Evolutionary conservation across 2,888 invertebrate species (phyloP), one percentile per base, ranked within the genome.

Genomic region (Leptogaster cylindrica): DNA sequence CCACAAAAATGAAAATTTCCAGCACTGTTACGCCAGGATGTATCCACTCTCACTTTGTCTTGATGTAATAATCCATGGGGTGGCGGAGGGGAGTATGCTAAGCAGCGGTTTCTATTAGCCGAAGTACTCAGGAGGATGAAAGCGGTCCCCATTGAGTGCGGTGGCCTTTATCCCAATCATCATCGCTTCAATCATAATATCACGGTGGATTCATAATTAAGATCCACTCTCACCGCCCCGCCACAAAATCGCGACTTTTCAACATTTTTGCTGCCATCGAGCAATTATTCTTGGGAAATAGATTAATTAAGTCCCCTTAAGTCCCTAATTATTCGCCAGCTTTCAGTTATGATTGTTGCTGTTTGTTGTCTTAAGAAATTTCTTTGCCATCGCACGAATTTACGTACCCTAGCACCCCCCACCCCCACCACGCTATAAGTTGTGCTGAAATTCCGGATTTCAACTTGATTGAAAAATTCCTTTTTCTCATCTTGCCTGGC

Each of bases 251-350:
- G 39, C 25, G 12, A 18, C 36, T 65, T 33, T 20, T 23, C 52
- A 23, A n/a, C 27, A 18, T 39, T 41, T 48, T 50, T 33, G 14
- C 36, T 36, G 23, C 31, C 65, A 65, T 50, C 39, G 50, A 65
- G 39, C 65, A 65, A 65, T 65, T 65, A 65, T 39, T 50, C 25
- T 25, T 6, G n/a, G 12, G 39, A 51, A 51, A 65, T 65, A 65
- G 39, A 65, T 65, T 65, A 65, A 65, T 65, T 65, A 65, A 51
- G 65, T 65, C 65, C 65, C 51, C 39, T 65, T 36, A 51, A 65
- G 48, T 64, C 50, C 36, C 50, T 65, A 65, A 65, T 65, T 65
- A 65, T 65, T 39, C 65, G 33, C 50, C 65, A 36, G 50, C 50
- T 65, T 51, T 65, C 33, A 12, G 48, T 48, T 65, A 65, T 65